phyloP scores from a whole-genome alignment of 2,113 vertebrate species.

The Trichechus manatus region DNA sequence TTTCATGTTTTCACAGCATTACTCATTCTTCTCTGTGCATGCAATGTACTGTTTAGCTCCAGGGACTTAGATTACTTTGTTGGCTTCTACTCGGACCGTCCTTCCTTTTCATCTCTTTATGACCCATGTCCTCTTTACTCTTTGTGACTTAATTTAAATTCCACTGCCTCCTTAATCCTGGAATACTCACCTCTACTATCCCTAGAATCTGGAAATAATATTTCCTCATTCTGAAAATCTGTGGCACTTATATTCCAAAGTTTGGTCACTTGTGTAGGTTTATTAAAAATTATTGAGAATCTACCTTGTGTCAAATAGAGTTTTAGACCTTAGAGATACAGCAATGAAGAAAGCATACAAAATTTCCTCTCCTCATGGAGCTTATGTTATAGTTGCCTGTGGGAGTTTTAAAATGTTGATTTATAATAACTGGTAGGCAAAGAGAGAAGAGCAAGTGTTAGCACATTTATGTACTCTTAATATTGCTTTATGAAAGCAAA shows the following conservation, averaged over 20 bases:
- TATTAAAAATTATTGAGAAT: background rate
- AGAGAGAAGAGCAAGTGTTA: background rate
- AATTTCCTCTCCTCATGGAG: background rate
- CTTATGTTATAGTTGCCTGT: background rate
- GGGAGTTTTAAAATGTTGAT: background rate
- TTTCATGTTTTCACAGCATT: background rate
- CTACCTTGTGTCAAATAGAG: background rate
- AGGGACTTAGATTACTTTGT: background rate
- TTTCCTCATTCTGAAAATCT: background rate
- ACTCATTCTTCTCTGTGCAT: background rate
- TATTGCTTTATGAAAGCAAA: background rate
- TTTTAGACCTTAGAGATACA: background rate
- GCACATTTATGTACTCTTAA: background rate
- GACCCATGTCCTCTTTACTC: background rate
- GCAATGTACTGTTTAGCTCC: background rate
- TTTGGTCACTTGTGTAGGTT: background rate
- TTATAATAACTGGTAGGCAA: background rate
- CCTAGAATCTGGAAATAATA: background rate
- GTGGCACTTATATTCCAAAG: background rate
- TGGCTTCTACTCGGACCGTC: background rate
- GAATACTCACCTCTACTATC: background rate
- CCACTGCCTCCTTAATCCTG: background rate
- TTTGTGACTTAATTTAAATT: slow-evolving; percentile 26
- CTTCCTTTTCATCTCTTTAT: background rate
- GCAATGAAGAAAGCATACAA: background rate